Evolutionary conservation across 35 echinoderm and acorn worm genomes (phyloP).

Genomic region (Anneissia japonica): DNA sequence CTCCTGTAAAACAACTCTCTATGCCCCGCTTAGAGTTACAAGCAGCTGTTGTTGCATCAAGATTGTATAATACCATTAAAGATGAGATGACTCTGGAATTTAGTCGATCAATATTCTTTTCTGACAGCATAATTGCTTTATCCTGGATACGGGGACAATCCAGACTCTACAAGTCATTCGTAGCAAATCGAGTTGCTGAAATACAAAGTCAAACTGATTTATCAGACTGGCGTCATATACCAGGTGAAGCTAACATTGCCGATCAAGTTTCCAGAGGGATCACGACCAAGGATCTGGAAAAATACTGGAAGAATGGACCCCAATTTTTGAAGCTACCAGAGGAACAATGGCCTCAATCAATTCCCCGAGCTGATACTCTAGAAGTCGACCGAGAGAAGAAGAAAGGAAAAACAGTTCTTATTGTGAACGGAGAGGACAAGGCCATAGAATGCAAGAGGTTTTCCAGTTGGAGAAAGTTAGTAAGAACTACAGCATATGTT

Average conservation of each 20-base stretch:
- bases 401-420: slow-evolving; percentile 25
- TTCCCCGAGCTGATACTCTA: neutral
- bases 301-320: slow-evolving; percentile 44
- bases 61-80: neutral
- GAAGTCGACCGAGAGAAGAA: slow-evolving; percentile 42
- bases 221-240: slow-evolving; percentile 47
- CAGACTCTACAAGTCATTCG: slow-evolving; percentile 52
- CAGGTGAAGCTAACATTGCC: slow-evolving; percentile 48
- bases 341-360: slow-evolving; percentile 43
- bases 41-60: slow-evolving; percentile 16
- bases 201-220: slow-evolving; percentile 52
- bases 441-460: slow-evolving; percentile 34
- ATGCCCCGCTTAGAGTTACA: slow-evolving; percentile 25
- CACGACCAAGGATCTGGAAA: slow-evolving; percentile 8
- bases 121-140: slow-evolving; percentile 47
- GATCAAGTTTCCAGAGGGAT: slow-evolving; percentile 58
- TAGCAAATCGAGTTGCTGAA: slow-evolving; percentile 47
- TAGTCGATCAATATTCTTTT: slow-evolving; percentile 23
- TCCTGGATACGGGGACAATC: slow-evolving; percentile 44
- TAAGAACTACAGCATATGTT: slow-evolving; percentile 50
- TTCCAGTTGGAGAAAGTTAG: slow-evolving; percentile 43
- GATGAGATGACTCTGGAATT: slow-evolving; percentile 20
- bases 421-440: neutral
- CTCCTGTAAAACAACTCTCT: slow-evolving; percentile 29
- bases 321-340: slow-evolving; percentile 33